Conservation (phyloP, 2,113 vertebrate species). For the Leptosomus discolor region DNA sequence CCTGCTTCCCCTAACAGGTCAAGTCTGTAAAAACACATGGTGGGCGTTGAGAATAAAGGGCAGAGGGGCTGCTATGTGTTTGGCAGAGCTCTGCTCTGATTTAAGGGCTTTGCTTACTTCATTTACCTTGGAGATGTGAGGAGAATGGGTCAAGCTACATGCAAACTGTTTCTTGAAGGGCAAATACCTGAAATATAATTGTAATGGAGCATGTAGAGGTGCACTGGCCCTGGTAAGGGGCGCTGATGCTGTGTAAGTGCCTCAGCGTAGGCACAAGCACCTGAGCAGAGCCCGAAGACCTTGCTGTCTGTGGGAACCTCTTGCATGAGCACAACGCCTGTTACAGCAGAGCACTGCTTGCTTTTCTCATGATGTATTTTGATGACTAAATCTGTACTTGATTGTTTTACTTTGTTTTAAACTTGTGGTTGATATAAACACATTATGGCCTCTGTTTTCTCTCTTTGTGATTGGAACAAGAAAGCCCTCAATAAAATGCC, state of each 20-base stretch:
- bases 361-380: not conserved
- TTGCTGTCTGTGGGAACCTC: not conserved
- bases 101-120: not conserved
- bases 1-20: not conserved
- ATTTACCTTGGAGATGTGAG: not conserved
- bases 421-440: not conserved
- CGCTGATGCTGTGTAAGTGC: not conserved
- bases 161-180: not conserved
- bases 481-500: not conserved
- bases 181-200: fast-evolving
- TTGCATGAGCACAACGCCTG: not conserved
- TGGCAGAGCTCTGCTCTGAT: not conserved
- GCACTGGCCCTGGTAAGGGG: not conserved
- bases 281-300: fast-evolving
- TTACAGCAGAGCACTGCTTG: not conserved
- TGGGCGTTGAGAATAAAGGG: not conserved
- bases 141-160: not conserved
- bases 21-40: fast-evolving
- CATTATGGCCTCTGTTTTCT: not conserved
- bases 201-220: not conserved
- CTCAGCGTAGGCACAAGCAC: not conserved
- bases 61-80: fast-evolving
- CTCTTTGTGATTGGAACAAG: not conserved
- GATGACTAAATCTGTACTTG: not conserved
- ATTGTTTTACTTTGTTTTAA: not conserved